Evolutionary conservation across 1,140 invertebrate genomes (phyloP).

Genomic region (Drosophila carrolli): DNA sequence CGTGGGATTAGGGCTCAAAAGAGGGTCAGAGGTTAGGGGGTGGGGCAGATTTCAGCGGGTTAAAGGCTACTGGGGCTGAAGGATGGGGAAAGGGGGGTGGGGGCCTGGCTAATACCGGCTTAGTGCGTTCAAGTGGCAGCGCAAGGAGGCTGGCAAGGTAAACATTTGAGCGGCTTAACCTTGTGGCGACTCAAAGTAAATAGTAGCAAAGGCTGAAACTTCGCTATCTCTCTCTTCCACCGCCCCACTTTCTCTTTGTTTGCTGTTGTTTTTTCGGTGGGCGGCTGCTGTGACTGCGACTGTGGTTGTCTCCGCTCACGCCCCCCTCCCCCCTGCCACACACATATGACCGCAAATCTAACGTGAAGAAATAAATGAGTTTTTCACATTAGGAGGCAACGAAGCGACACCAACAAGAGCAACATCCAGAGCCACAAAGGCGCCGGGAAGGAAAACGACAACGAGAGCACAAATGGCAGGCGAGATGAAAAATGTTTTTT

Average conservation of each 20-base stretch:
- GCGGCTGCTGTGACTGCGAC: not conserved
- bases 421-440: constrained; percentile 44
- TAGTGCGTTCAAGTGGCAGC: constrained; percentile 68
- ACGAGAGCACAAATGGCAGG: constrained; percentile 66
- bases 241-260: constrained; percentile 37
- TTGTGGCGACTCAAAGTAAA: constrained; percentile 68
- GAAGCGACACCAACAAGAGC: constrained; percentile 69
- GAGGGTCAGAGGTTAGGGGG: not conserved
- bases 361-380: constrained; percentile 81
- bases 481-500: constrained; percentile 84
- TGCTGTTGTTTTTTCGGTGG: constrained; percentile 41
- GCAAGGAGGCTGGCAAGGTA: constrained; percentile 49
- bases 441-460: constrained; percentile 51
- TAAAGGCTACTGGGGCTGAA: too few relatives aligned
- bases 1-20: constrained; percentile 26
- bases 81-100: not conserved
- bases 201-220: constrained; percentile 43
- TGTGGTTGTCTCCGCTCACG: constrained; percentile 1
- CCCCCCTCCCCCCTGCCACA: constrained; percentile 3
- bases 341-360: constrained; percentile 77
- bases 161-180: constrained; percentile 73
- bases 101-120: constrained; percentile 28
- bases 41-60: not conserved
- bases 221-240: constrained; percentile 3
- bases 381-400: constrained; percentile 80